These are phyloP conservation scores for silkworm (Bombyx mori) DNA, from an alignment of 1,140 invertebrate species.

Conservation along the genomic window DNA sequence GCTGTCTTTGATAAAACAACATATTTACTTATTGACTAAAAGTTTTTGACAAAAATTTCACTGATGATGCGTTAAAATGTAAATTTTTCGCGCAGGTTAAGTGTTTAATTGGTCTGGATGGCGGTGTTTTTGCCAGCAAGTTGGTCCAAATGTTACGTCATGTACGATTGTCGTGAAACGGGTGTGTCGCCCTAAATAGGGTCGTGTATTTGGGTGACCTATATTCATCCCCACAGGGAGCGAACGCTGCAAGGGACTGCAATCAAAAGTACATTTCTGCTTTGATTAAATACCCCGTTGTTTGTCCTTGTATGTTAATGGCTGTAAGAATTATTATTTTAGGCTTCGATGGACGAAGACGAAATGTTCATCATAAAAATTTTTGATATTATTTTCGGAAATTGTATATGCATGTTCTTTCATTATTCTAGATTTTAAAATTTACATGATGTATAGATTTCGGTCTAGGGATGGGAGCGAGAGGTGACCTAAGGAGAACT, in stretches of 20 bases:
- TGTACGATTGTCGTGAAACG: not conserved
- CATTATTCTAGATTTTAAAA: no score
- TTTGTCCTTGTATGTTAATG: no score
- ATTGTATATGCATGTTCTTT: no score
- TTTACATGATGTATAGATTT: no score
- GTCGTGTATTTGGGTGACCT: constrained; percentile 49
- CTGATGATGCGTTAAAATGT: no score
- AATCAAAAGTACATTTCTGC: constrained; percentile 46
- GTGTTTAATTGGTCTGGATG: not conserved
- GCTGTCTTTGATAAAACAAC: not conserved
- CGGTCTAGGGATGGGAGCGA: no score
- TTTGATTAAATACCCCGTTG: constrained; percentile 11
- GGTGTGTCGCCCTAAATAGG: constrained; percentile 28
- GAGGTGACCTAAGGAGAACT: no score
- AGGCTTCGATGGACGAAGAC: no score
- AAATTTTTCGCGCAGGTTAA: not conserved
- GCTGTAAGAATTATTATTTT: no score
- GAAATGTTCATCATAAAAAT: no score
- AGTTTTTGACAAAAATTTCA: not conserved
- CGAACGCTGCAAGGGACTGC: constrained; percentile 35
- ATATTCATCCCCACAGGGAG: constrained; percentile 37
- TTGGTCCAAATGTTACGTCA: not conserved
- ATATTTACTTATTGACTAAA: not conserved
- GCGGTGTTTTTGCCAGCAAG: not conserved
- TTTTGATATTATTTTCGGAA: no score